Percentiles rank a stretch among this genome's conserved stretches.
phyloP scores from a whole-genome alignment of 2,113 vertebrate genomes.

The Sander lucioperca region DNA sequence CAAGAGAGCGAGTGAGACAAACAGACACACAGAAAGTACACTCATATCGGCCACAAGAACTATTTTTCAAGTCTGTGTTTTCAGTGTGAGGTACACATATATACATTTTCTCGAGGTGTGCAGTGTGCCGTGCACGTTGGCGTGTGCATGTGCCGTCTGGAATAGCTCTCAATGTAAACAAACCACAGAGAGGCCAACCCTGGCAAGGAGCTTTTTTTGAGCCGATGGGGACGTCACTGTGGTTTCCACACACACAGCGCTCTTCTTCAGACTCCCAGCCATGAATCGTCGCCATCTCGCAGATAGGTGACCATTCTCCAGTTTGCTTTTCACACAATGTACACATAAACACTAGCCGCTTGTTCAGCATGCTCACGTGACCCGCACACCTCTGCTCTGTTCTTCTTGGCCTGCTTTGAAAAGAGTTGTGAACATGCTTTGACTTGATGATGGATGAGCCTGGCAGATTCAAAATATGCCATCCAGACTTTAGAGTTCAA shows the following conservation, averaged over 20 bases:
- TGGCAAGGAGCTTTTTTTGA: conserved; percentile 70
- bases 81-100: conserved; percentile 15
- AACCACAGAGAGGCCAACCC: conserved; percentile 61
- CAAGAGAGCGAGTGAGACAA: conserved; percentile 10
- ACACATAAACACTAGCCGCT: conserved; percentile 55
- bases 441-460: conserved; percentile 70
- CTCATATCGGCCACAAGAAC: not conserved
- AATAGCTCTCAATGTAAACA: conserved; percentile 76
- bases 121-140: conserved; percentile 28
- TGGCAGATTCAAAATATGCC: conserved; percentile 71
- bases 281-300: conserved; percentile 47
- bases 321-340: conserved; percentile 74
- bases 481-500: conserved; percentile 56
- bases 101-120: conserved; percentile 34
- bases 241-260: conserved; percentile 69
- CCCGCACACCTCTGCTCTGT: conserved; percentile 21
- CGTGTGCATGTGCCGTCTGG: conserved; percentile 63
- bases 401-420: conserved; percentile 22
- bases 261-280: conserved; percentile 44
- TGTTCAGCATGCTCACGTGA: conserved; percentile 42
- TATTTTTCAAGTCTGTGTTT: conserved; percentile 28
- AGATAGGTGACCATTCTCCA: conserved; percentile 73
- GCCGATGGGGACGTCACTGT: conserved; percentile 58
- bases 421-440: conserved; percentile 29
- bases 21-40: conserved; percentile 11